Conservation (phyloP, 2,113 vertebrate species). For the Brienomyrus longianalis region DNA sequence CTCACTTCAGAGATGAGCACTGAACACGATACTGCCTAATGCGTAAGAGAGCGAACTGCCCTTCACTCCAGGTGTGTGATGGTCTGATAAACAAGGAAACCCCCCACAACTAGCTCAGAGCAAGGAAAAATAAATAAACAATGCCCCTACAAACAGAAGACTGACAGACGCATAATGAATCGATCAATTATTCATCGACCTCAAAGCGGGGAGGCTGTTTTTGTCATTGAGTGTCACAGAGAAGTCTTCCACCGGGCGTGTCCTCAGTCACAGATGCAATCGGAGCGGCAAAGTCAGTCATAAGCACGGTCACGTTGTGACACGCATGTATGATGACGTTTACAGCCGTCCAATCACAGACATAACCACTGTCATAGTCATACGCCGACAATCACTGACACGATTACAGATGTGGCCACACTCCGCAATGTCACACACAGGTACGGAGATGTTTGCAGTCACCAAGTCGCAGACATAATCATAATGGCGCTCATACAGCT, state of each 20-base stretch:
- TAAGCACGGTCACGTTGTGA: constrained; percentile 31
- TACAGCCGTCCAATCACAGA: background rate
- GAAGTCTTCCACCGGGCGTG: constrained; percentile 6
- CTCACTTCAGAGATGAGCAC: background rate
- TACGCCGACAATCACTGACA: background rate
- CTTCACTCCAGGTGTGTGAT: background rate
- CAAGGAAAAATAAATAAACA: constrained; percentile 1
- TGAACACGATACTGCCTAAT: background rate
- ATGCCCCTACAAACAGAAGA: background rate
- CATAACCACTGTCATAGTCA: background rate
- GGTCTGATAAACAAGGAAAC: background rate
- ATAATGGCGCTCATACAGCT: background rate
- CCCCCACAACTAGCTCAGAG: background rate
- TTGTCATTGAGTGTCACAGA: background rate
- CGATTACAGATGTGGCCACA: background rate
- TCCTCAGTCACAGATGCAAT: constrained; percentile 27
- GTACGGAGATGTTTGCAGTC: background rate
- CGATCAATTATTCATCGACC: constrained; percentile 7
- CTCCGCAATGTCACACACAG: background rate
- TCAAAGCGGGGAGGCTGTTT: background rate
- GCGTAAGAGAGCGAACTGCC: background rate
- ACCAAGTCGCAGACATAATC: background rate
- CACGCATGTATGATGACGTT: constrained; percentile 14
- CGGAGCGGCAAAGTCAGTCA: background rate
- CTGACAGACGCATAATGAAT: background rate